Evolutionary conservation across 2,797 vertebrate genomes (phyloP).

Genomic region (Darevskia mixta): DNA sequence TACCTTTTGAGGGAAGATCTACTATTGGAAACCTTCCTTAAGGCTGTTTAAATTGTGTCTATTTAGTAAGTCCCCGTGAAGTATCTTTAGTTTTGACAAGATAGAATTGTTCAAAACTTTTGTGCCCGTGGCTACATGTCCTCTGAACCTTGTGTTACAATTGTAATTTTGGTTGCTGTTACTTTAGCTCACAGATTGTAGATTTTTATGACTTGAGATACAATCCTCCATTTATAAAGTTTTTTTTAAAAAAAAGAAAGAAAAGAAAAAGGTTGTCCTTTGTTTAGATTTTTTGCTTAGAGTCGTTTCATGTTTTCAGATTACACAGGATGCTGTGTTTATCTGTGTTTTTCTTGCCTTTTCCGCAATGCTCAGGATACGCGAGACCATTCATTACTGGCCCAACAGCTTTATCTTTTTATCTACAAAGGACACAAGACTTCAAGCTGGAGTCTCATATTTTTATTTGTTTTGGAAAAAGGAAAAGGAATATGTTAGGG

Average conservation of each 20-base stretch:
- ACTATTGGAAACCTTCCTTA: neutral
- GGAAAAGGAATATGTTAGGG: neutral
- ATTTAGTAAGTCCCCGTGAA: neutral
- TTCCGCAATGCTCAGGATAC: neutral
- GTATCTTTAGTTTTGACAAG: neutral
- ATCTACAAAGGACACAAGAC: neutral
- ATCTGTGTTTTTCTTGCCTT: neutral
- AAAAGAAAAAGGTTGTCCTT: neutral
- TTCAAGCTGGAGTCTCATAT: neutral
- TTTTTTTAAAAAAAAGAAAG: neutral
- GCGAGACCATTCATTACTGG: neutral
- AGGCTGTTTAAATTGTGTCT: neutral
- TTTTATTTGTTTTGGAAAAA: neutral
- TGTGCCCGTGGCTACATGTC: neutral
- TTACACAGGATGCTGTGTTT: neutral
- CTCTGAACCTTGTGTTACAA: neutral
- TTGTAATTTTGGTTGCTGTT: neutral
- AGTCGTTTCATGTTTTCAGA: neutral
- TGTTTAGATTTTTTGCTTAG: neutral
- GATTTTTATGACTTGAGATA: neutral
- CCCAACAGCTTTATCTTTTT: neutral
- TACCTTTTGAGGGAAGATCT: neutral
- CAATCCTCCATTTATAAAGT: neutral
- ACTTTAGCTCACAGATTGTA: neutral
- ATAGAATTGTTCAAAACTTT: neutral